Percentiles rank a stretch among this genome's conserved stretches.
These are phyloP conservation scores for Papilio machaon DNA, from an alignment of 1,140 invertebrate species.

Conservation along the genomic window DNA sequence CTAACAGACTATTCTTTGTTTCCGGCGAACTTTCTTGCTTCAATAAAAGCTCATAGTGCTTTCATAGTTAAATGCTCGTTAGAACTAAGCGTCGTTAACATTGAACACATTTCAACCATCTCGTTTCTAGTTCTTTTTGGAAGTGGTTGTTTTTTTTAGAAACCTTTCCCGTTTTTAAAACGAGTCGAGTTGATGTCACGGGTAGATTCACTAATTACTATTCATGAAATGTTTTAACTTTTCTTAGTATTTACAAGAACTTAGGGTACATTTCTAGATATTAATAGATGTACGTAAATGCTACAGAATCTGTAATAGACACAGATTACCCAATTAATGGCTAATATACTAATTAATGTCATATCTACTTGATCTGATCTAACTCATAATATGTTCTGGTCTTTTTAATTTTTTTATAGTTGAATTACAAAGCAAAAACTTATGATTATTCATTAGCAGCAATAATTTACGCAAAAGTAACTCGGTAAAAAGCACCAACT, in stretches of 20 bases:
- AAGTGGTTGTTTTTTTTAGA: background rate
- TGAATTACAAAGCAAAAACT: background rate
- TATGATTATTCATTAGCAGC: background rate
- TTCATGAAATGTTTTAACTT: background rate
- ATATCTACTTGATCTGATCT: background rate
- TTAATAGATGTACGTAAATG: background rate
- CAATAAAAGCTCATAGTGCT: constrained; percentile 20
- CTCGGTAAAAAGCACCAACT: background rate
- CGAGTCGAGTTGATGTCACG: background rate
- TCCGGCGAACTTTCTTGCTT: constrained; percentile 10
- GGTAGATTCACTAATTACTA: background rate
- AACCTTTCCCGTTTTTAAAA: background rate
- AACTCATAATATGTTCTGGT: background rate
- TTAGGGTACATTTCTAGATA: background rate
- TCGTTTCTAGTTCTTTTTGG: background rate
- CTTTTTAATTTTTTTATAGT: background rate
- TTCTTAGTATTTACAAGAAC: background rate
- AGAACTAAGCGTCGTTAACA: background rate
- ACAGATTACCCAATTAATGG: no score
- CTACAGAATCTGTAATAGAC: background rate
- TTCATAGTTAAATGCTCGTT: constrained; percentile 21
- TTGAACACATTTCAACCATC: background rate
- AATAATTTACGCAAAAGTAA: background rate
- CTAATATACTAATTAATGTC: no score
- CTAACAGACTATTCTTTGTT: constrained; percentile 12